phyloP scores from a whole-genome alignment of 1,140 invertebrate species.

The Dendroctonus valens region DNA sequence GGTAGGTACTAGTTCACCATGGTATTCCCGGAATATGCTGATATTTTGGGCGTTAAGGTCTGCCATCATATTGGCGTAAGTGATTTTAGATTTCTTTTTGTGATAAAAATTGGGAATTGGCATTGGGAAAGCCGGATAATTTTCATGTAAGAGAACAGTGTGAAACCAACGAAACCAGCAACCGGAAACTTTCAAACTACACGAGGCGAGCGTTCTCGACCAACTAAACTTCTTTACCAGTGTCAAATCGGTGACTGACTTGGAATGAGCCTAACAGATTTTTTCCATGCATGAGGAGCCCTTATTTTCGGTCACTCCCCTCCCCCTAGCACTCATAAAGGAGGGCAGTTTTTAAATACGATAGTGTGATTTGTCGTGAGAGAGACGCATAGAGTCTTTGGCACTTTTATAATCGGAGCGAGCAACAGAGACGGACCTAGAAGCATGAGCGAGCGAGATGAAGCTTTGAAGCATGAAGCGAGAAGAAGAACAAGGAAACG shows the following conservation, averaged over 20 bases:
- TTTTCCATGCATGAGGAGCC: conserved; percentile 36
- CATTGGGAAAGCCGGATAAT: too few relatives aligned
- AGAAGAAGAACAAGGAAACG: too few relatives aligned
- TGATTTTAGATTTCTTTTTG: too few relatives aligned
- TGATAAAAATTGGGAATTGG: too few relatives aligned
- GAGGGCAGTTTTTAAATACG: conserved; percentile 52
- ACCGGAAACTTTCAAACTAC: conserved; percentile 18
- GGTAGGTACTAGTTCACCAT: conserved; percentile 85
- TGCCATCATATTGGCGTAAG: conserved; percentile 56
- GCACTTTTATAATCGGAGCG: conserved; percentile 42
- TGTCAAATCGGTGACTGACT: conserved; percentile 11
- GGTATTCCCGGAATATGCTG: conserved; percentile 80
- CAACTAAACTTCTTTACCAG: conserved; percentile 31
- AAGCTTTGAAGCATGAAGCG: too few relatives aligned
- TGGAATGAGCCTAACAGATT: conserved; percentile 31
- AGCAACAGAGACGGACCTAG: conserved; percentile 36
- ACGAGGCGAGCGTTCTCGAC: conserved; percentile 15
- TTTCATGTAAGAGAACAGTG: too few relatives aligned
- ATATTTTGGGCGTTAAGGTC: conserved; percentile 70
- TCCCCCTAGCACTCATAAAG: conserved; percentile 42
- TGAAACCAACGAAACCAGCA: too few relatives aligned
- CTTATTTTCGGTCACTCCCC: conserved; percentile 4
- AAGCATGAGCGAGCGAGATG: conserved; percentile 33
- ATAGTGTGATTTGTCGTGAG: conserved; percentile 45
- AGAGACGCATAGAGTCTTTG: conserved; percentile 34